A percentile compares a stretch with the other conserved stretches of the same genome.
These are phyloP conservation scores for Microplitis deprimator DNA, from an alignment of 2,888 invertebrate species.

Conservation along the genomic window DNA sequence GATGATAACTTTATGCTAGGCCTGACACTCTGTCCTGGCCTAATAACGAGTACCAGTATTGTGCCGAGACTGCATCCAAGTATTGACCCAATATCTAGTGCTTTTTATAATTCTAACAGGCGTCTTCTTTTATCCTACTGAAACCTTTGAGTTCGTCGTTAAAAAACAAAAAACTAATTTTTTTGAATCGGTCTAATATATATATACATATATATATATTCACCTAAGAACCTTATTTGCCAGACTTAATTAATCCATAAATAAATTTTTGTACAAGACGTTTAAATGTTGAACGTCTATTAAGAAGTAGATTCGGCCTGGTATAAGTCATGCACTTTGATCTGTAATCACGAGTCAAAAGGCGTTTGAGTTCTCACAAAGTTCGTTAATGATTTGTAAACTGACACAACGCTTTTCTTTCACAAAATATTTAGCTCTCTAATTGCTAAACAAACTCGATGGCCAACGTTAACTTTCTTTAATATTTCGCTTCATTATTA, in stretches of 20 bases:
- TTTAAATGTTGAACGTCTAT: neutral
- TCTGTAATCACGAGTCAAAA: slow-evolving; percentile 30
- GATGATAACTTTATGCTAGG: no score
- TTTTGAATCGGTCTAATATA: no score
- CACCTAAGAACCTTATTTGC: neutral
- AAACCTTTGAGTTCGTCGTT: no score
- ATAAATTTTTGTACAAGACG: neutral
- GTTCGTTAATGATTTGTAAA: slow-evolving; percentile 50
- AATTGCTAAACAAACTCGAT: slow-evolving; percentile 43
- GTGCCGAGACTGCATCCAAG: no score
- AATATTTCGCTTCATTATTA: slow-evolving; percentile 7
- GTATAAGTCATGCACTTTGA: slow-evolving; percentile 36
- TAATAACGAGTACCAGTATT: no score
- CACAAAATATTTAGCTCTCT: slow-evolving; percentile 40
- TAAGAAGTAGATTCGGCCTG: slow-evolving; percentile 10
- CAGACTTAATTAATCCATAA: neutral
- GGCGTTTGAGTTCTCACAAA: slow-evolving; percentile 36
- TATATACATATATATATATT: neutral
- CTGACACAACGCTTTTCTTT: slow-evolving; percentile 27
- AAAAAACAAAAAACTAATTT: no score
- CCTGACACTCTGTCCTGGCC: no score
- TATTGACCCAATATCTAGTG: no score
- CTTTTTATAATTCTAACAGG: no score
- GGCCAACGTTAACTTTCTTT: slow-evolving; percentile 37
- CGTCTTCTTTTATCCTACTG: no score